Conservation (phyloP, 2,888 invertebrate species). For the Andrena flavipes region DNA sequence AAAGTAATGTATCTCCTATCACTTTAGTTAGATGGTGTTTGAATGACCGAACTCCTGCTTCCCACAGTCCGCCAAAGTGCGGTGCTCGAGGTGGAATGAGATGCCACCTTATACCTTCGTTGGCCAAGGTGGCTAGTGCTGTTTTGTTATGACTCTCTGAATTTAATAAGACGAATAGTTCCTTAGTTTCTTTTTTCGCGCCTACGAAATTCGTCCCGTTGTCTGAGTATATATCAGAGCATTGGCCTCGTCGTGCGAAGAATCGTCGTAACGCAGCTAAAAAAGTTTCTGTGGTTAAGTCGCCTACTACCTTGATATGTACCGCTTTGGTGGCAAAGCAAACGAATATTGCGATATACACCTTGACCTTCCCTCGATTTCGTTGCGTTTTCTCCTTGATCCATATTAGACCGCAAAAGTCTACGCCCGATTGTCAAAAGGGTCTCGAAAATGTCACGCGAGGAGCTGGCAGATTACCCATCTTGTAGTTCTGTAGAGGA, state of each 20-base stretch:
- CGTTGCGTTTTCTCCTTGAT: constrained; percentile 6
- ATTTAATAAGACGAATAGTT: no score
- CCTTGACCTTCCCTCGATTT: constrained; percentile 4
- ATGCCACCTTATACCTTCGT: not conserved
- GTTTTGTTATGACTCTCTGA: not conserved
- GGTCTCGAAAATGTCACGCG: not conserved
- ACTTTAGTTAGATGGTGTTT: not conserved
- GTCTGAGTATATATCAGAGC: not conserved
- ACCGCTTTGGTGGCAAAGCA: constrained; percentile 8
- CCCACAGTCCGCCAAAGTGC: not conserved
- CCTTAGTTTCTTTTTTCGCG: not conserved
- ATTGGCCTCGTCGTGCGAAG: constrained; percentile 1
- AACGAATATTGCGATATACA: not conserved
- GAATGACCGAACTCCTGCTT: not conserved
- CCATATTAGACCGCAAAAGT: constrained; percentile 6
- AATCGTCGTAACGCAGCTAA: constrained; percentile 4
- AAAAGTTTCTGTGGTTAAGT: not conserved
- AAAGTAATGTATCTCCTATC: not conserved
- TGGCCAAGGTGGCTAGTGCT: not conserved
- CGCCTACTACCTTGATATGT: constrained; percentile 11
- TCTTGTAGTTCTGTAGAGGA: no score
- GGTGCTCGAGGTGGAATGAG: not conserved
- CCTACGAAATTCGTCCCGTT: constrained; percentile 18
- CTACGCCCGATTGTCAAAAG: not conserved
- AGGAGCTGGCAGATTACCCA: no score